phyloP scores from a whole-genome alignment of 2,113 vertebrate genomes.

The Tenrec ecaudatus region DNA sequence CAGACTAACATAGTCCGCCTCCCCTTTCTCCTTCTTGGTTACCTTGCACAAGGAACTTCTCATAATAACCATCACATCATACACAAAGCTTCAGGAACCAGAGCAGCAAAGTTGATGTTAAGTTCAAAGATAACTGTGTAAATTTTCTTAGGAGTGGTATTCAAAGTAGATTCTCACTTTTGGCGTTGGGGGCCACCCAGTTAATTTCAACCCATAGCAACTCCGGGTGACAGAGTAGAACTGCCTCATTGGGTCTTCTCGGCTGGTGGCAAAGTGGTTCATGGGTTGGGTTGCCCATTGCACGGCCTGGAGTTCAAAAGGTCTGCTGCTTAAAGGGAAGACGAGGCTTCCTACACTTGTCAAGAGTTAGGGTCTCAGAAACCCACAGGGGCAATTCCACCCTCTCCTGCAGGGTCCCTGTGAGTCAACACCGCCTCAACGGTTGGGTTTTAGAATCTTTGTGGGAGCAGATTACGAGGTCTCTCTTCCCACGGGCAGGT shows the following conservation, averaged over 20 bases:
- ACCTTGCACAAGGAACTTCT: constrained; percentile 26
- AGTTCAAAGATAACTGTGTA: constrained; percentile 45
- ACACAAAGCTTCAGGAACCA: not conserved
- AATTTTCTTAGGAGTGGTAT: constrained; percentile 26
- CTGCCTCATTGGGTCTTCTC: not conserved
- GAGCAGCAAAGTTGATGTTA: not conserved
- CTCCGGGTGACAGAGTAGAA: not conserved
- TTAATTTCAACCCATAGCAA: not conserved
- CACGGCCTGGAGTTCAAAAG: too few species aligned
- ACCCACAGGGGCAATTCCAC: too few species aligned
- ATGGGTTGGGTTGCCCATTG: too few species aligned
- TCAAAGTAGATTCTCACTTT: not conserved
- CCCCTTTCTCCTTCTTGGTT: not conserved
- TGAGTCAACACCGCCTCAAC: too few species aligned
- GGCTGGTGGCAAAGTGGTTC: not conserved
- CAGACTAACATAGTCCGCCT: too few species aligned
- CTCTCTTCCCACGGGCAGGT: not conserved
- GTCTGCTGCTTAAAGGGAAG: too few species aligned
- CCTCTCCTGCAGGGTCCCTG: too few species aligned
- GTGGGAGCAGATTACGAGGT: not conserved
- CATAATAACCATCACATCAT: not conserved
- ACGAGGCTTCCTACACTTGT: too few species aligned
- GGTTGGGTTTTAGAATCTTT: not conserved
- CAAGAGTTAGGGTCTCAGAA: too few species aligned
- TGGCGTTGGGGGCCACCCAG: not conserved